Evolutionary conservation across 2,888 invertebrate species (phyloP), one percentile per base, ranked within the genome.

Genomic region (Galeopsomyia nigrocyanea): DNA sequence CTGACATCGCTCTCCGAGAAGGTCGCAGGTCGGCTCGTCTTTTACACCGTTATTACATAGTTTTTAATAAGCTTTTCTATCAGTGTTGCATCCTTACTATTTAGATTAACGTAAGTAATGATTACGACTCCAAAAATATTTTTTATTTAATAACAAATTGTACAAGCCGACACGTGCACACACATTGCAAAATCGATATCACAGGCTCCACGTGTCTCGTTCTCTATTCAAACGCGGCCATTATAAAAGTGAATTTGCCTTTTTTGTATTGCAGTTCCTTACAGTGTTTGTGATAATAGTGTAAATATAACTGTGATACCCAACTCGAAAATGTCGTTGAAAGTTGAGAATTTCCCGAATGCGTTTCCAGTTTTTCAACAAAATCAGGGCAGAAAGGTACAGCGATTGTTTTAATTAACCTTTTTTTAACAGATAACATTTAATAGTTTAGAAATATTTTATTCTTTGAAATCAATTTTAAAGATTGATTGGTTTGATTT

Each of bases 251-350:
- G 39, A 39, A 39, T 13, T 39, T 3, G 7, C 39, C 17, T 70
- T 67, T 74, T 70, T 58, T 13, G 39, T 3, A 74, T 74, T 74
- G 61, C 71, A 74, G 68, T 74, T 71, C 53, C 74, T 62, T 50
- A 31, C 14, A 71, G 19, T 71, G 57, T 65, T 71, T 58, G 46
- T 68, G 65, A 68, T 26, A n/a, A 51, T 60, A 71, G 71, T 57
- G 55, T 64, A 57, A 31, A 49, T 67, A 58, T 49, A 64, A 21
- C n/a, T 56, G 50, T 71, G 46, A 53, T 53, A 62, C 31, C 56
- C 68, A 62, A 53, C 16, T 51, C 51, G 21, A 19, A 70, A 26
- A 74, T 74, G 74, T 74, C 65, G 63, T 56, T 74, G 65, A 74
- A 65, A 68, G 47, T 68, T 51, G 74, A 74, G 17, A 71, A 71